Conservation (phyloP, 2,113 vertebrate species). For the Toxotes chatareus region DNA sequence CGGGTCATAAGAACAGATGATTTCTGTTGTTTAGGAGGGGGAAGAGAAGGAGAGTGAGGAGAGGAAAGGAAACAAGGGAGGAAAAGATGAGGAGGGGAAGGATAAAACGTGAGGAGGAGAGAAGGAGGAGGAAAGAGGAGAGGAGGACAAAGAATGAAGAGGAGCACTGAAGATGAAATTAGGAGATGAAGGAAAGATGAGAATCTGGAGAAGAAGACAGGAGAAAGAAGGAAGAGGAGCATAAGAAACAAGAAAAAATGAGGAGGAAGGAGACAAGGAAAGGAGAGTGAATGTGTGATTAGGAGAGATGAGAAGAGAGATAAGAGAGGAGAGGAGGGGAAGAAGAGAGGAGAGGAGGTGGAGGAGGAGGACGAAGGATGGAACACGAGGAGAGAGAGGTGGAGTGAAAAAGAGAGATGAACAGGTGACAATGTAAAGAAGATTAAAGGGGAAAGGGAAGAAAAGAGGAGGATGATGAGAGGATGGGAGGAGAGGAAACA, state of each 20-base stretch:
- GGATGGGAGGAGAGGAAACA: too few relatives aligned
- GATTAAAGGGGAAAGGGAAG: too few relatives aligned
- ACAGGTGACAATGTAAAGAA: too few relatives aligned
- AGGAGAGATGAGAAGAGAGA: too few relatives aligned
- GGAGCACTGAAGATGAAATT: too few relatives aligned
- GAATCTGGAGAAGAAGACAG: neutral
- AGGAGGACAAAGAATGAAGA: neutral
- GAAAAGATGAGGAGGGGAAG: neutral
- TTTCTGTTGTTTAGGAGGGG: neutral
- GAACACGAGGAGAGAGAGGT: neutral
- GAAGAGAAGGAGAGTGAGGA: neutral
- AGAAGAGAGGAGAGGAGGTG: neutral
- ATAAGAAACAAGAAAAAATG: too few relatives aligned
- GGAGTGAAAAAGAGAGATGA: neutral
- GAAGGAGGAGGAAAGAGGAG: neutral
- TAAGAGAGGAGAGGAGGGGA: neutral
- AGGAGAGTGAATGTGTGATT: neutral
- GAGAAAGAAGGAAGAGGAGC: neutral
- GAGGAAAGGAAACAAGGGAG: neutral
- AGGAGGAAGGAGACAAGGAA: too few relatives aligned
- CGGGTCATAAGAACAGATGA: neutral
- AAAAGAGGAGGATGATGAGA: too few relatives aligned
- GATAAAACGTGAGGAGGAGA: neutral
- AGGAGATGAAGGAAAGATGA: too few relatives aligned
- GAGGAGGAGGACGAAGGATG: neutral